These are phyloP conservation scores for Panthera tigris DNA, from an alignment of 2,113 vertebrate genomes.

Conservation along the genomic window DNA sequence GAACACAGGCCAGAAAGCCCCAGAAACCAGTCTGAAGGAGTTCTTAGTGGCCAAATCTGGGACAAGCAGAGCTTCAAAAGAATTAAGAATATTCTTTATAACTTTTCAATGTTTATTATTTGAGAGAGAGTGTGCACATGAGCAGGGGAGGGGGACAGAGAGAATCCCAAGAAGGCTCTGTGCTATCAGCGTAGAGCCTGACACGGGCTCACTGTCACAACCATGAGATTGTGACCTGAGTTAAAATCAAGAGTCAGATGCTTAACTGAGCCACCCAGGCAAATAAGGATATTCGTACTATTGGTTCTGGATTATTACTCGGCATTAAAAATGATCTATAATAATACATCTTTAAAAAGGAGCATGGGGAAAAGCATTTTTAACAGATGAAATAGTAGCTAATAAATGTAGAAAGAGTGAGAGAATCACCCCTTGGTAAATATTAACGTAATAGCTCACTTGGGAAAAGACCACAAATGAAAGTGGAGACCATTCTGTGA, in stretches of 20 bases:
- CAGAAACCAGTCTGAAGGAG: background rate
- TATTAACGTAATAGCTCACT: too few relatives aligned
- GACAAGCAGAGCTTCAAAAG: background rate
- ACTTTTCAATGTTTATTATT: too few relatives aligned
- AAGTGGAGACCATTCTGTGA: background rate
- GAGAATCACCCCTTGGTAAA: background rate
- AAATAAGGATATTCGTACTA: background rate
- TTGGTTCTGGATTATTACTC: background rate
- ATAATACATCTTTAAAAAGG: background rate
- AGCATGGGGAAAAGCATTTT: background rate
- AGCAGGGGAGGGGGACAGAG: too few relatives aligned
- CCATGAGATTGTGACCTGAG: too few relatives aligned
- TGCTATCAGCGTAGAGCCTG: too few relatives aligned
- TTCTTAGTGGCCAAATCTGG: background rate
- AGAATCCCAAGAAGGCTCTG: too few relatives aligned
- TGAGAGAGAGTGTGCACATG: too few relatives aligned
- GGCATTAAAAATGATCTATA: background rate
- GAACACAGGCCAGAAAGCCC: background rate
- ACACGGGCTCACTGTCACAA: too few relatives aligned
- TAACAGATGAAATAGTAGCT: background rate
- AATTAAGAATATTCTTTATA: background rate
- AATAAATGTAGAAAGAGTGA: background rate
- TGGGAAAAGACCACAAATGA: background rate
- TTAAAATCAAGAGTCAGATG: too few relatives aligned
- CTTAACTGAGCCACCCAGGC: too few relatives aligned